Evolutionary conservation across 2,797 vertebrate genomes (phyloP), one percentile per base, ranked within the genome.

Genomic region (Chrosomus eos): DNA sequence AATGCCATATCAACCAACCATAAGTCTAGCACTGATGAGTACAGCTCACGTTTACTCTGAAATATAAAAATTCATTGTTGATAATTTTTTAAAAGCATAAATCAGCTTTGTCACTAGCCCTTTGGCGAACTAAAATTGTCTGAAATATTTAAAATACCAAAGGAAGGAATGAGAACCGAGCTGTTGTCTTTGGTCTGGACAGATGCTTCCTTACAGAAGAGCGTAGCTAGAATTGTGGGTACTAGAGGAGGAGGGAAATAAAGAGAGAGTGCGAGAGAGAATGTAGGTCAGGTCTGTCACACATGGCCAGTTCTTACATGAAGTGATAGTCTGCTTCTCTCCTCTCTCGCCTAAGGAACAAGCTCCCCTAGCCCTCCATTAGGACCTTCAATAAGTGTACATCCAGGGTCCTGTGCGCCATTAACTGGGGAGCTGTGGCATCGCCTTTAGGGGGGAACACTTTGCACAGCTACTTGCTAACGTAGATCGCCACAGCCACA

Each of bases 221-320:
- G 55, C 36, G 73, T 55, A 28, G 45, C 2, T 53, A 62, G 73
- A 64, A 80, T 73, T 80, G 64, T 77, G 45, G 66, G 33, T 83
- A 6, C 28, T 55, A 67, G 28, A 51, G 43, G 80, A 80, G 73
- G 68, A 64, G 31, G 38, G 78, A 64, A 75, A 81, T 85, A 62
- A 79, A 60, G 48, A 78, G 68, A 48, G 83, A 62, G 85, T 66
- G 73, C 33, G 64, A 48, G 74, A 64, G 72, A 64, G 73, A 89
- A 97, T 96, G 95, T 97, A 96, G 96, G 96, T 97, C 96, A 96
- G 94, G 93, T 95, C 95, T 96, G 94, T 97, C 96, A 97, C 95
- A 96, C 95, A 96, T 93, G 93, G 94, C 90, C 94, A 94, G 91
- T 91, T 90, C 93, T 96, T 96, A 96, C 95, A 94, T 90, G 93